Conservation (phyloP, 2,888 invertebrate species). For the Lamproptera curius region DNA sequence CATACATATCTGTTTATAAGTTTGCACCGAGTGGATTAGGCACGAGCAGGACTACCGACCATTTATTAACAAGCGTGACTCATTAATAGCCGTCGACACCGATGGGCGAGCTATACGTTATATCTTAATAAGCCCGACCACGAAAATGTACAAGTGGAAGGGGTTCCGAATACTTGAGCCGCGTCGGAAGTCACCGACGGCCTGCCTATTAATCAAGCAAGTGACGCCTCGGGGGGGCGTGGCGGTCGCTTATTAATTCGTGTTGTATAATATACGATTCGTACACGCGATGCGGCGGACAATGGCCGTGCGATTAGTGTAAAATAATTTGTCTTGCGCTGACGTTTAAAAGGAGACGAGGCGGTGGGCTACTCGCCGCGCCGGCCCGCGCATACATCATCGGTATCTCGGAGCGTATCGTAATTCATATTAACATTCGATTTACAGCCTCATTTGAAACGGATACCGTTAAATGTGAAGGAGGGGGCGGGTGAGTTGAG, state of each 20-base stretch:
- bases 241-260: slow-evolving; percentile 69
- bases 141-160: slow-evolving; percentile 25
- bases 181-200: slow-evolving; percentile 62
- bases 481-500: slow-evolving; percentile 9
- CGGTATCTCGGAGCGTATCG: slow-evolving; percentile 28
- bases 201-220: slow-evolving; percentile 66
- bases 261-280: slow-evolving; percentile 62
- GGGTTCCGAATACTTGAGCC: slow-evolving; percentile 44
- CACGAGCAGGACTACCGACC: too few species aligned
- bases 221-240: slow-evolving; percentile 71
- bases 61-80: too few species aligned
- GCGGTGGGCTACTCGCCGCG: slow-evolving; percentile 12
- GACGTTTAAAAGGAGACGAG: slow-evolving; percentile 26
- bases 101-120: slow-evolving; percentile 47
- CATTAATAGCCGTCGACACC: too few species aligned
- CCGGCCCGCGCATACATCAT: slow-evolving; percentile 27
- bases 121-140: slow-evolving; percentile 45
- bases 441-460: slow-evolving; percentile 20
- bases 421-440: slow-evolving; percentile 32
- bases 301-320: slow-evolving; percentile 38
- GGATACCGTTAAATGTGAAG: slow-evolving; percentile 16
- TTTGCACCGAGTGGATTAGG: too few species aligned
- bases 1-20: too few species aligned
- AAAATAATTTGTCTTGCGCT: slow-evolving; percentile 36
- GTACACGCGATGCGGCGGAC: slow-evolving; percentile 56